Base-by-base conservation (phyloP, 2,113 vertebrate genomes). In the Nycticryphes semicollaris region DNA sequence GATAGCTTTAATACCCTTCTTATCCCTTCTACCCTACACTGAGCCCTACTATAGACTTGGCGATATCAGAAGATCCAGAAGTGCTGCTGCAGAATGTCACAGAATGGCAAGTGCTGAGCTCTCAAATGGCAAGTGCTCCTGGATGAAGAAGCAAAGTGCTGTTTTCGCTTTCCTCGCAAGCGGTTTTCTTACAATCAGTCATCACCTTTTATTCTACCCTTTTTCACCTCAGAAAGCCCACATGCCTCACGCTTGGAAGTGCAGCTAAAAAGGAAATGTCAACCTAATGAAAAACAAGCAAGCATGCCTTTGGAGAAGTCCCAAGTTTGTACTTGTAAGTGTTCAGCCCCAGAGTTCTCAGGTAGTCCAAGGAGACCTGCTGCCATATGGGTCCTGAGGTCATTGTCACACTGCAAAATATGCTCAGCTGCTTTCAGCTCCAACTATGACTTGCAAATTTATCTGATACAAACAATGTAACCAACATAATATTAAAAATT, bases 251-350 rank as follows among this genome's bases (percentile, higher is more conserved):
- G 63, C 35, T 60, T 90, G 37, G 45, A 84, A 51, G 33, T 45
- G 35, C 86, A 86, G 22, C 50, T 93, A 45, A 74, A 81, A 88
- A 70, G 51, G 31, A 88, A 94, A 94, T 77, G 48, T 93, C 90
- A 68, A 18, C 28, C 16, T 20, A 63, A 86, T 50, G 53, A 87
- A 83, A 94, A 94, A 45, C 28, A 70, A 80, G 13, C 28, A 70
- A 80, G 13, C 20, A 81, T 82, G 31, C 9, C 18, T 62, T 87
- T 53, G 53, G 45, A 50, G 60, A 95, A 78, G n/a, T 62, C 51
- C 17, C 0, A 0, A 27, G 24, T 77, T 85, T 45, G 43, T 83
- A 37, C 53, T 47, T 37, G 6, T 14, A 62, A 48, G 6, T 57
- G 30, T 82, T 87, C 37, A 62, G 74, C 33, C 63, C 3, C 47